A percentile compares a stretch with the other conserved stretches of the same genome.
Evolutionary conservation across 1,140 invertebrate genomes (phyloP).

Genomic region (Sitophilus oryzae): DNA sequence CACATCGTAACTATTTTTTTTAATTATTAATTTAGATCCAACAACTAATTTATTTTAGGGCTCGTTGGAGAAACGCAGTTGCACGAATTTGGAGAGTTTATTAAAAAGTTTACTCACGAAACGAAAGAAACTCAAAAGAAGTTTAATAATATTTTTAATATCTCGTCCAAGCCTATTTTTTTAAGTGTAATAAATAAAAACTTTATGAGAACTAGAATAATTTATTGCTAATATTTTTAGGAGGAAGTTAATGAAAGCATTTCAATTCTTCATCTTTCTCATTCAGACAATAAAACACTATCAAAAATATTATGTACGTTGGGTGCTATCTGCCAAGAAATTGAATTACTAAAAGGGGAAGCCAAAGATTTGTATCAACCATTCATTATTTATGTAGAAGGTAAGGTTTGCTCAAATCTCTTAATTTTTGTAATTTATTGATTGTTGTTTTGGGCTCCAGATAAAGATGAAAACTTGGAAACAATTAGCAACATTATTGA

Average conservation of each 20-base stretch:
- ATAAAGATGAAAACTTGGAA: conserved; percentile 26
- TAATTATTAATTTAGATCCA: conserved; percentile 10
- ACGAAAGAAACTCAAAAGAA: conserved; percentile 50
- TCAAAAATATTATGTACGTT: conserved; percentile 78
- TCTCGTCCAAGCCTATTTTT: conserved; percentile 53
- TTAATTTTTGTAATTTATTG: background rate
- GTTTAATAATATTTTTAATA: conserved; percentile 36
- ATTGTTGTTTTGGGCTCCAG: conserved; percentile 12
- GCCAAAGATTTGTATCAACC: conserved; percentile 58
- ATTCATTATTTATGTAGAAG: conserved; percentile 60
- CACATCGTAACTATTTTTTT: conserved; percentile 35
- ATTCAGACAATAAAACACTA: conserved; percentile 75
- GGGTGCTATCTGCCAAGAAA: conserved; percentile 71
- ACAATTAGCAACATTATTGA: conserved; percentile 44
- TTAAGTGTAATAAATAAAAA: conserved; percentile 56
- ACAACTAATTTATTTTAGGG: conserved; percentile 29
- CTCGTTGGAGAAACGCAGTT: conserved; percentile 56
- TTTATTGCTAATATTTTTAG: conserved; percentile 12
- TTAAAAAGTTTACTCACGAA: conserved; percentile 58
- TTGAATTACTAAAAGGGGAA: conserved; percentile 61
- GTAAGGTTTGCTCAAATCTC: conserved; percentile 28
- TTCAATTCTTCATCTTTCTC: conserved; percentile 60
- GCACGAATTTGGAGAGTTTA: conserved; percentile 65
- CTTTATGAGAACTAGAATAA: conserved; percentile 27
- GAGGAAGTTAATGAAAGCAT: conserved; percentile 52